Conservation (phyloP, 1,140 invertebrate genomes). For the Ceratosolen fusciceps region DNA sequence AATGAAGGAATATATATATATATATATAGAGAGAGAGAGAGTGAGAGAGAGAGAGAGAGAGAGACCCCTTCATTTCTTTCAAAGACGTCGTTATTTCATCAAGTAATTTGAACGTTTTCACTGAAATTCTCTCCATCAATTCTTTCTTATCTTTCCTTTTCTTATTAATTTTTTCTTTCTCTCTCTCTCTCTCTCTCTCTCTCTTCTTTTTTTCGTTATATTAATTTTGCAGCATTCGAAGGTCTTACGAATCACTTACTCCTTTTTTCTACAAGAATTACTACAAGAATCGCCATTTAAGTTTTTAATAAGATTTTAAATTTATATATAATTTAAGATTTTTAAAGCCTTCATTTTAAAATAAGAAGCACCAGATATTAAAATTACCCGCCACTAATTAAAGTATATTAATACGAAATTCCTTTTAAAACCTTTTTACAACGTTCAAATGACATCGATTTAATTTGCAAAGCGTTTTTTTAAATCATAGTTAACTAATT, state of each 20-base stretch:
- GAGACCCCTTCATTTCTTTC: too few relatives aligned
- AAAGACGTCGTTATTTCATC: background rate
- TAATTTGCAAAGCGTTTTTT: too few relatives aligned
- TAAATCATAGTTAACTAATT: too few relatives aligned
- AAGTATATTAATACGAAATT: background rate
- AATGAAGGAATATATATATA: too few relatives aligned
- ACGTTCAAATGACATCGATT: too few relatives aligned
- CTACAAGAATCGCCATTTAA: background rate
- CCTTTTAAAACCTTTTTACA: too few relatives aligned
- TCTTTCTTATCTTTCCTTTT: too few relatives aligned
- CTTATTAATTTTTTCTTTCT: too few relatives aligned
- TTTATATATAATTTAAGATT: background rate
- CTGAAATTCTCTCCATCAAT: conserved; percentile 2
- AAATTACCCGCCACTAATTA: background rate
- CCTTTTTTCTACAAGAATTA: background rate
- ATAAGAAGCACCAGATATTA: background rate
- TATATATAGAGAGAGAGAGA: too few relatives aligned
- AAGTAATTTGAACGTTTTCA: background rate
- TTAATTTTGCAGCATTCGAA: background rate
- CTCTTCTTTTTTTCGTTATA: too few relatives aligned
- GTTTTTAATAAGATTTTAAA: background rate
- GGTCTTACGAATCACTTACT: conserved; percentile 1
- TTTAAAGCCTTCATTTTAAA: background rate
- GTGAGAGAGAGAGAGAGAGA: too few relatives aligned
- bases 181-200: too few relatives aligned